Conservation (phyloP, 2,113 vertebrate species). For the Trematocara zebra region DNA sequence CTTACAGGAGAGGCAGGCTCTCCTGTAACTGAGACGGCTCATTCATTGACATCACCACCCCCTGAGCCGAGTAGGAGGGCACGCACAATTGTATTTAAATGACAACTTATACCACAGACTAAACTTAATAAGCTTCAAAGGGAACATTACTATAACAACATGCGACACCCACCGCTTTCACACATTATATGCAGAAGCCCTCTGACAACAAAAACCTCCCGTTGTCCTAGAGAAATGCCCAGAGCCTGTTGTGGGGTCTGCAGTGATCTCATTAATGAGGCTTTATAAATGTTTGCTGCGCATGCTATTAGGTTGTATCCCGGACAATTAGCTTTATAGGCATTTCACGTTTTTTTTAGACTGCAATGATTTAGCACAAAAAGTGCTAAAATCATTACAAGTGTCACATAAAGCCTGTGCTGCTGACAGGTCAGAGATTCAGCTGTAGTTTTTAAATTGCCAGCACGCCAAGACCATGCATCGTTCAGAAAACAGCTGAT, state of each 20-base stretch:
- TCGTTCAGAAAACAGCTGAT: not conserved
- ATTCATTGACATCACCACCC: constrained; percentile 12
- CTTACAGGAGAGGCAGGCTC: not conserved
- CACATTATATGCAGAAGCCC: not conserved
- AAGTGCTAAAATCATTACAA: not conserved
- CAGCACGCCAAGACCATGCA: not conserved
- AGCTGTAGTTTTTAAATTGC: not conserved
- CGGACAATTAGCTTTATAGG: not conserved
- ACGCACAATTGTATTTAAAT: constrained; percentile 15
- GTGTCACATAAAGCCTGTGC: not conserved
- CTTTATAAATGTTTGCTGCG: not conserved
- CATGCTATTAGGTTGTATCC: not conserved
- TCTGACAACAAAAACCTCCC: not conserved
- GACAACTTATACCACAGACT: constrained; percentile 19
- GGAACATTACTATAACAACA: constrained; percentile 12
- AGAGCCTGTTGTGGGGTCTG: not conserved
- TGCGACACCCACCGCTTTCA: not conserved
- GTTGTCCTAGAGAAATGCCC: not conserved
- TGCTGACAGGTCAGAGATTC: not conserved
- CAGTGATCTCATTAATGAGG: constrained; percentile 43
- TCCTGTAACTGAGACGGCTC: not conserved
- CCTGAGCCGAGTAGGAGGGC: not conserved
- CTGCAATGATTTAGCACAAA: not conserved
- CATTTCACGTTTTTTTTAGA: not conserved
- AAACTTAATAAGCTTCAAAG: constrained; percentile 39